Base-by-base conservation (phyloP, 2,113 vertebrate species). In the Mirounga angustirostris region DNA sequence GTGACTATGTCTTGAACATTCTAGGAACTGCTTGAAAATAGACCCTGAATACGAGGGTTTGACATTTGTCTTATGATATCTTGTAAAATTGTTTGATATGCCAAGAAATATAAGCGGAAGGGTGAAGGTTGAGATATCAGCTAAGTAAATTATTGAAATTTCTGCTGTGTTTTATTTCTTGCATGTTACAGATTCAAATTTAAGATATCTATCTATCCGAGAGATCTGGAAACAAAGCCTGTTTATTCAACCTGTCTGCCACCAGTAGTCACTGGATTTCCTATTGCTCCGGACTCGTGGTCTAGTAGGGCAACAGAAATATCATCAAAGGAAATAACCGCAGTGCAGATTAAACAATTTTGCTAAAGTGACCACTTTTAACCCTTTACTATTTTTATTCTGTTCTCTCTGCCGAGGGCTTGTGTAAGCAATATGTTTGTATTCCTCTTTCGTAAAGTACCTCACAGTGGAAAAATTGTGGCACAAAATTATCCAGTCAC, bases 1-100 rank as follows among this genome's bases (percentile, higher is more conserved):
- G 36, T 91, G 50, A 95, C 61, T 33, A 21, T 76, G 56, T 46
- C 12, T 85, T 91, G 78, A 78, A 10, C 6, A 52, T 91, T 69
- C 28, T 65, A n/a, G 16, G 22, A 88, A 76, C 22, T 69, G 30
- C 30, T 65, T 96, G 24, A 73, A 96, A 88, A 95, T 33, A 90
- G 33, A 74, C 8, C 11, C 4, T 36, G 22, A 22, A 26, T 0
- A 52, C n/a, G 7, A 96, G 52, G 24, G 84, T 95, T 69, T 92
- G 36, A 54, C 73, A 78, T 91, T 71, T 85, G 50, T 56, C 33
- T 79, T 58, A 43, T 30, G 22, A n/a, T 43, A 71, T 0, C 11
- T 86, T 78, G 4, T 59, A 61, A 89, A 95, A 74, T 18, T 67
- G 2, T 8, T 22, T 86, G 33, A 82, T 50, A 73, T 43, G 33